Base-by-base conservation (phyloP, 2,888 invertebrate genomes). In the Pomacea canaliculata region DNA sequence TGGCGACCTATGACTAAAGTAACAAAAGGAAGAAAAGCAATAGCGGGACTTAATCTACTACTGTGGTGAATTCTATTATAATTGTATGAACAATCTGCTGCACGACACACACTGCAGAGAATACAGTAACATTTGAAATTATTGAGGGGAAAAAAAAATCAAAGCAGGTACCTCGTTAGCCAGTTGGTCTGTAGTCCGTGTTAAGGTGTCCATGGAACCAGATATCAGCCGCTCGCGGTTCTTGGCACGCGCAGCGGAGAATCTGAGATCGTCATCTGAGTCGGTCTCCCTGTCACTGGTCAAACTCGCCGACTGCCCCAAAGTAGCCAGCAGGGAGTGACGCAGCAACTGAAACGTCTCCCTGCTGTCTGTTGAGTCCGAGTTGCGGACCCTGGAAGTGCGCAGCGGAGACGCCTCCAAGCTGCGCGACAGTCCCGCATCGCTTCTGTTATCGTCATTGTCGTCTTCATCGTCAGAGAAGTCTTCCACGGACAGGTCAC, bases 271-370 rank as follows among this genome's bases (percentile, higher is more conserved):
- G 49, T 77, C 76, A 16, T 80, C 80, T 7, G 78, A 79, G 18
- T 80, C 82, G 16, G 78, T 77, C 62, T 75, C 73, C 48, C 74
- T 63, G 46, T 79, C 79, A 71, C 80, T 80, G 49, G 77, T 76
- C 66, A 76, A 59, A 67, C 82, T 78, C 18, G 71, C 73, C 49
- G 81, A 81, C 66, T 71, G 71, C 10, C 73, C 79, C 27, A 79
- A 46, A 16, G 79, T 78, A 16, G 77, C 78, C 56, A 79, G 66
- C 37, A 77, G 70, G 46, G 76, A 74, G 68, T 79, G 76, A 10
- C 72, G 72, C 65, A 74, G 63, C 56, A 73, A 12, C 9, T 65
- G 65, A 66, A n/a, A 60, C 67, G 66, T 70, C 60, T 67, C 71
- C 51, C 71, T 48, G 23, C 76, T 71, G 70, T 70, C 73, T 70